phyloP scores from a whole-genome alignment of 2,888 invertebrate species.

The Tipula lateralis region DNA sequence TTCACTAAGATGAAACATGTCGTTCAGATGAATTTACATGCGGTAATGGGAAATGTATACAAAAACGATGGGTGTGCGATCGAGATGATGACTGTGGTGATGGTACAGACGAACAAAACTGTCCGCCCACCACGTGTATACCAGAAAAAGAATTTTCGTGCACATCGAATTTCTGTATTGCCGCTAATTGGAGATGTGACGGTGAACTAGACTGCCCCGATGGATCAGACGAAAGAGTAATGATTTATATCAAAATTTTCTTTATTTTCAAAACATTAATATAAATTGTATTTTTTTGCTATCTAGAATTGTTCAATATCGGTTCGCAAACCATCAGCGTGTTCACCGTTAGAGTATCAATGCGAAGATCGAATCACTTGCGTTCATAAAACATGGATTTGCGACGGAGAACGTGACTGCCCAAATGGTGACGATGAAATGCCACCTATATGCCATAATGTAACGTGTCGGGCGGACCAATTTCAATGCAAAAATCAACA shows the following conservation, averaged over 20 bases:
- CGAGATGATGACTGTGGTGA: conserved; percentile 84
- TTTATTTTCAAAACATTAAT: not conserved
- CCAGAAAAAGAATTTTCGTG: conserved; percentile 71
- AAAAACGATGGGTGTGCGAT: conserved; percentile 81
- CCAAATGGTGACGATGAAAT: conserved; percentile 77
- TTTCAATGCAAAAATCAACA: conserved; percentile 78
- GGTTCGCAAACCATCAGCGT: conserved; percentile 55
- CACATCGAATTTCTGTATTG: conserved; percentile 65
- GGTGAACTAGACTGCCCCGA: conserved; percentile 81
- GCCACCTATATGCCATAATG: conserved; percentile 58
- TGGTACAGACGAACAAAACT: conserved; percentile 73
- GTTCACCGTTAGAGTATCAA: conserved; percentile 67
- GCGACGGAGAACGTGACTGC: conserved; percentile 80
- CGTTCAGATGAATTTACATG: conserved; percentile 91
- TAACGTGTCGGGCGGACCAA: conserved; percentile 79
- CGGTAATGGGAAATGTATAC: conserved; percentile 81
- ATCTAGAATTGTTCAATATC: conserved; percentile 58
- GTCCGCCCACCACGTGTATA: conserved; percentile 65
- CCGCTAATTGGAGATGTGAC: conserved; percentile 78
- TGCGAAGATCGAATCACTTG: conserved; percentile 77
- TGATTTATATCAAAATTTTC: not conserved
- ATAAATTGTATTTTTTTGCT: conserved; percentile 35
- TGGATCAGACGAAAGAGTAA: conserved; percentile 73
- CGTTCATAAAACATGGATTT: conserved; percentile 75
- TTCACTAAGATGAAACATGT: conserved; percentile 75